phyloP scores from a whole-genome alignment of 2,113 vertebrate species.

The Nanorana parkeri region DNA sequence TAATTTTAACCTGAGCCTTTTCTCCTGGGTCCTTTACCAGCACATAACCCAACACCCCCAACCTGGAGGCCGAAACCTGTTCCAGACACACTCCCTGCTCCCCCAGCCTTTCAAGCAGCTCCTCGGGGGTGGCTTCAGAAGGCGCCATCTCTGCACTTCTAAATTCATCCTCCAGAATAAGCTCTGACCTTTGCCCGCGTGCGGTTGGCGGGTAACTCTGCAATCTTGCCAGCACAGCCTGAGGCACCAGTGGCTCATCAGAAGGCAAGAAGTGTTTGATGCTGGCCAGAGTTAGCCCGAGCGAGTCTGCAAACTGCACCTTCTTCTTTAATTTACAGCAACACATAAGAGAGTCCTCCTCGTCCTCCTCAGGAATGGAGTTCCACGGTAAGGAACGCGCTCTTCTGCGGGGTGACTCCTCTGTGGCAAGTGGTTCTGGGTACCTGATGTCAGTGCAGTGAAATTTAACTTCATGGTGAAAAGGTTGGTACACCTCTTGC shows the following conservation, averaged over 20 bases:
- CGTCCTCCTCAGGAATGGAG: conserved; percentile 58
- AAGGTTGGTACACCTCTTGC: neutral
- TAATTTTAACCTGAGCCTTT: conserved; percentile 23
- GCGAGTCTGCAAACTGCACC: conserved; percentile 88
- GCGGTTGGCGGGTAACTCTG: conserved; percentile 68
- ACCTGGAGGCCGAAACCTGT: neutral
- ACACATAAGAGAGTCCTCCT: conserved; percentile 11
- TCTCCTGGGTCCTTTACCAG: conserved; percentile 10
- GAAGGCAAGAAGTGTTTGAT: conserved; percentile 84
- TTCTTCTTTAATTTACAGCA: conserved; percentile 77
- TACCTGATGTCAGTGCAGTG: neutral
- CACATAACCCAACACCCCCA: conserved; percentile 9
- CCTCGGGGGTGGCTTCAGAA: neutral
- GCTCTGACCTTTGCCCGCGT: conserved; percentile 56
- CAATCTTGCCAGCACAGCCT: conserved; percentile 77
- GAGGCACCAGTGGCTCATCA: conserved; percentile 84
- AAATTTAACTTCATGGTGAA: neutral
- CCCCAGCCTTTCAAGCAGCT: conserved; percentile 12
- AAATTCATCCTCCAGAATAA: conserved; percentile 54
- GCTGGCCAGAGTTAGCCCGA: conserved; percentile 84
- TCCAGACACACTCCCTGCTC: conserved; percentile 39
- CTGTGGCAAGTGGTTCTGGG: conserved; percentile 1
- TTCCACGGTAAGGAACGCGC: conserved; percentile 70
- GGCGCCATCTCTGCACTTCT: neutral
- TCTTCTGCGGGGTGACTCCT: conserved; percentile 60